Percentiles rank a stretch among this genome's conserved stretches.
Conservation (phyloP, 2,888 invertebrate species). For the Bruchidius siliquastri region DNA sequence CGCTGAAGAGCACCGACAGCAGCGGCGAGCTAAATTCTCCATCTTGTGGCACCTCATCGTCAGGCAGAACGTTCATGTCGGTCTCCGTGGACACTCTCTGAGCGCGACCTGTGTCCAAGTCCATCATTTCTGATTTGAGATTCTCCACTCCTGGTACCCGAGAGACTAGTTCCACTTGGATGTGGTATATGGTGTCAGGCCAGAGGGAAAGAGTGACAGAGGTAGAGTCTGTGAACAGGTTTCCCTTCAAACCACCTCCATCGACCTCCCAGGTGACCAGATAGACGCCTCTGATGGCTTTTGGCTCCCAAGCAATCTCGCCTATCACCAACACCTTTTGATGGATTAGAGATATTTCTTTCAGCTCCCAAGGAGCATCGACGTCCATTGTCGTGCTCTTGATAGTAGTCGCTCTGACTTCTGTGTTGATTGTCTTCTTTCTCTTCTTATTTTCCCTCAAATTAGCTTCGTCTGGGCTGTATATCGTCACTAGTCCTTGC, state of each 20-base stretch:
- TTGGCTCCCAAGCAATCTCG: slow-evolving; percentile 69
- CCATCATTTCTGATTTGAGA: slow-evolving; percentile 62
- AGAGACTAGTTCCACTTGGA: slow-evolving; percentile 68
- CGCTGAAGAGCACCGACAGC: slow-evolving; percentile 60
- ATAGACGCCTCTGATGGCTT: slow-evolving; percentile 63
- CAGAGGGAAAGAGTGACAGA: slow-evolving; percentile 73
- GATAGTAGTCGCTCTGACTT: slow-evolving; percentile 52
- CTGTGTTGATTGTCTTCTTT: slow-evolving; percentile 50
- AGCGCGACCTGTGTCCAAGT: slow-evolving; percentile 59
- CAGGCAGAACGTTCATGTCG: slow-evolving; percentile 54
- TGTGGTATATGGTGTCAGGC: slow-evolving; percentile 77
- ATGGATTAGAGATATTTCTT: slow-evolving; percentile 67
- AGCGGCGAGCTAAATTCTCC: slow-evolving; percentile 51
- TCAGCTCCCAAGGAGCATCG: slow-evolving; percentile 57
- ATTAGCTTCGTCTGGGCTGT: slow-evolving; percentile 62
- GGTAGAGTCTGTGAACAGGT: slow-evolving; percentile 75
- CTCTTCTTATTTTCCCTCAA: slow-evolving; percentile 44
- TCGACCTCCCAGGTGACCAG: slow-evolving; percentile 81
- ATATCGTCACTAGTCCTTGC: slow-evolving; percentile 66
- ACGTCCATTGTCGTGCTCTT: slow-evolving; percentile 49
- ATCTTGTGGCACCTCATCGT: slow-evolving; percentile 37
- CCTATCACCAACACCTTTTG: slow-evolving; percentile 68
- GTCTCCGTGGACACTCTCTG: slow-evolving; percentile 62
- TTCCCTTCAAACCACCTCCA: slow-evolving; percentile 75
- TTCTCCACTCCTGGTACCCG: slow-evolving; percentile 59